Evolutionary conservation across 1,140 invertebrate species (phyloP).

Genomic region (Drosophila kanapiae): DNA sequence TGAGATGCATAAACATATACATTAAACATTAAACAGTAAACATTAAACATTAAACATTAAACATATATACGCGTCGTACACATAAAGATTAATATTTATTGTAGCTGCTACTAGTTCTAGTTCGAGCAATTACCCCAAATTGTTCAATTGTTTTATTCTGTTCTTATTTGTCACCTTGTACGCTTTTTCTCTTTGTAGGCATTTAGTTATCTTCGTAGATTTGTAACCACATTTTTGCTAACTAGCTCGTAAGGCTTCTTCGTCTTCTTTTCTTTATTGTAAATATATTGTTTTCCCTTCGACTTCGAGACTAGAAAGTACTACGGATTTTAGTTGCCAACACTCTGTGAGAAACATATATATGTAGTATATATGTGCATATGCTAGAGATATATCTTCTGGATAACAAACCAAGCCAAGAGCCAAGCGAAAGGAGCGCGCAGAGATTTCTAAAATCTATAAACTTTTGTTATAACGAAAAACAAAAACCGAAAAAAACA

Average conservation of each 20-base stretch:
- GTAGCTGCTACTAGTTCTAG: slow-evolving; percentile 70
- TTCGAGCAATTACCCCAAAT: slow-evolving; percentile 28
- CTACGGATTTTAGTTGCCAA: slow-evolving; percentile 72
- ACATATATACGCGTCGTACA: slow-evolving; percentile 41
- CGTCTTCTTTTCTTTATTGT: slow-evolving; percentile 50
- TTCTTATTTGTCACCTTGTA: slow-evolving; percentile 66
- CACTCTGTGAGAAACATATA: slow-evolving; percentile 60
- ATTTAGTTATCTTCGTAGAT: slow-evolving; percentile 71
- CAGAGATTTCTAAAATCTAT: slow-evolving; percentile 82
- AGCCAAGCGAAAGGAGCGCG: slow-evolving; percentile 75
- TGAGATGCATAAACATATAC: slow-evolving; percentile 33
- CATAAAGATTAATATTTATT: slow-evolving; percentile 77
- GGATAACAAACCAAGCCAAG: slow-evolving; percentile 65
- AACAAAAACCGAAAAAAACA: slow-evolving; percentile 37
- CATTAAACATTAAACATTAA: slow-evolving; percentile 50
- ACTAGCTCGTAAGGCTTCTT: slow-evolving; percentile 60
- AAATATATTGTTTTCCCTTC: slow-evolving; percentile 65
- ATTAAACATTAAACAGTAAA: slow-evolving; percentile 52
- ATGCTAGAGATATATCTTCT: slow-evolving; percentile 47
- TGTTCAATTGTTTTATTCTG: slow-evolving; percentile 56
- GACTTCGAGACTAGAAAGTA: slow-evolving; percentile 44
- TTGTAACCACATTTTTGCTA: slow-evolving; percentile 47
- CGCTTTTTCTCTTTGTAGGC: slow-evolving; percentile 74
- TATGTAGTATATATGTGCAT: slow-evolving; percentile 6
- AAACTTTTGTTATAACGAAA: slow-evolving; percentile 70